Evolutionary conservation across 1,140 invertebrate species (phyloP), one percentile per base, ranked within the genome.

Genomic region (Drosophila parabipectinata): DNA sequence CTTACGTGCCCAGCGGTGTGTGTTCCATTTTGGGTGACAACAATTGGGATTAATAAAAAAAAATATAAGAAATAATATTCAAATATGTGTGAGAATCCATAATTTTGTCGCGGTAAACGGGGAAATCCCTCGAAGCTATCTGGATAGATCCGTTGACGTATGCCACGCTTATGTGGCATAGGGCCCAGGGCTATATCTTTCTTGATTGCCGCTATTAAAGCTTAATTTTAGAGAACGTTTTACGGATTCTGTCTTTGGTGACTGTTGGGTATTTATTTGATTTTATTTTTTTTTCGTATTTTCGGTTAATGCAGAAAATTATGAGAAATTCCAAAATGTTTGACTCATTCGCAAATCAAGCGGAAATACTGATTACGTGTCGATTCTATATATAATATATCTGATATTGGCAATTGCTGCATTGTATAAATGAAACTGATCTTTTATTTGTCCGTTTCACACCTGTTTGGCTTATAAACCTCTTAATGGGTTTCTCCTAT

Each of bases 191-290:
- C 37, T 7, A 48, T 41, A 30, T 50, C 57, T 73, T 56, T 30
- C 12, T 34, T 76, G 62, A 76, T 76, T 76, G 72, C 55, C 52
- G 63, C 72, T 76, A 76, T 76, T 76, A 76, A 76, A 76, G 56
- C 48, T 59, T 76, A 48, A 74, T 74, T 64, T 74, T 74, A 61
- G 48, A 67, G 54, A 64, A 41, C 59, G 52, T 55, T 67, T 59
- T 24, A 12, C 30, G 21, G n/a, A 45, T 68, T 53, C 32, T 58
- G 72, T 61, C 72, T 30, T 54, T 39, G 26, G 53, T 72, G 24
- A 21, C 26, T 14, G 34, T n/a, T 12, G 34, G 12, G n/a, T 30
- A 6, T 21, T 52, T 52, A 18, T 34, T 47, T 1, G 3, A 50
- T 14, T 28, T 32, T 21, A 2, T 52, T 55, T 47, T 18, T 26